Evolutionary conservation across 2,888 invertebrate genomes (phyloP).

Genomic region (Megamerina dolium): DNA sequence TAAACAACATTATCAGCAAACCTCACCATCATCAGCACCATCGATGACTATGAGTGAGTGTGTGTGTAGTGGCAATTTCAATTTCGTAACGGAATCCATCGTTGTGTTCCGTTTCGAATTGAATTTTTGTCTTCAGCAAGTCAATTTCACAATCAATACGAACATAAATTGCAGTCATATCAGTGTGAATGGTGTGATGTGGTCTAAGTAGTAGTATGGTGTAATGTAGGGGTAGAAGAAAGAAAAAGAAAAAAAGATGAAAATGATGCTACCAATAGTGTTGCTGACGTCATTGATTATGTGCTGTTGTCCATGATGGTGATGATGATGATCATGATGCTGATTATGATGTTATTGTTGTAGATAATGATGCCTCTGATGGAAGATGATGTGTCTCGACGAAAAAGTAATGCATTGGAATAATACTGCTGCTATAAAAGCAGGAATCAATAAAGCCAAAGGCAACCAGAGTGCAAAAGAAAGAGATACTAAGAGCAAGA

Average conservation of each 20-base stretch:
- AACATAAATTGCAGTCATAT: conserved; percentile 11
- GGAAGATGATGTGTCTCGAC: too few relatives aligned
- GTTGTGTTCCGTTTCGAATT: conserved; percentile 4
- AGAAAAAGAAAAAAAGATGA: background rate
- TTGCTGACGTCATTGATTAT: too few relatives aligned
- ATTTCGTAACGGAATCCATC: conserved; percentile 7
- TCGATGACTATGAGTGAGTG: too few relatives aligned
- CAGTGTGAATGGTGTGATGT: background rate
- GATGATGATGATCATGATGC: too few relatives aligned
- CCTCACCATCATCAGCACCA: too few relatives aligned
- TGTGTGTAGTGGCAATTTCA: conserved; percentile 12
- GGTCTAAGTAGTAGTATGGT: background rate
- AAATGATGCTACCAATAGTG: too few relatives aligned
- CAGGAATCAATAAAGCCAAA: too few relatives aligned
- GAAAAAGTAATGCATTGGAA: too few relatives aligned
- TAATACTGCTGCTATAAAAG: too few relatives aligned
- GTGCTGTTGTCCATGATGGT: background rate
- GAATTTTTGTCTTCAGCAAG: conserved; percentile 9
- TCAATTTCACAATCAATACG: conserved; percentile 11
- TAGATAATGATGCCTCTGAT: background rate
- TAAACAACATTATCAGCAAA: too few relatives aligned
- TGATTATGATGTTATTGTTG: background rate
- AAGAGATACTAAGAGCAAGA: too few relatives aligned
- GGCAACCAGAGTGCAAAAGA: too few relatives aligned
- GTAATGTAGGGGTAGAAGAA: background rate